Conservation (phyloP, 2,888 invertebrate species). For the Metopia argyrocephala region DNA sequence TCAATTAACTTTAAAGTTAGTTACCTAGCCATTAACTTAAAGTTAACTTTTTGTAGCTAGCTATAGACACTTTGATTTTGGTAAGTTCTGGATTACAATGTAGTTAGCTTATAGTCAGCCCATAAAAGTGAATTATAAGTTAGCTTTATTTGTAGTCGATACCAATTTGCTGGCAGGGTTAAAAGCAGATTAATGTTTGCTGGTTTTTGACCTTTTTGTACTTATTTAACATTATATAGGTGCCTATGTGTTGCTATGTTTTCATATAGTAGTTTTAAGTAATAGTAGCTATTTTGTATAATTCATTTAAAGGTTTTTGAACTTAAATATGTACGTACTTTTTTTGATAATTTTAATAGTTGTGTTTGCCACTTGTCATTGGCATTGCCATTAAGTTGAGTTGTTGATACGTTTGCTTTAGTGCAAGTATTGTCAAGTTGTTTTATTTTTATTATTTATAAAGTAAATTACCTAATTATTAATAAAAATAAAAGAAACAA, state of each 20-base stretch:
- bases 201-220: conserved; percentile 56
- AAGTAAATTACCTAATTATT: not conserved
- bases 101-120: no score
- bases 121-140: no score
- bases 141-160: not conserved
- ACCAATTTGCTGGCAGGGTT: conserved; percentile 31
- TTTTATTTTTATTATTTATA: conserved; percentile 36
- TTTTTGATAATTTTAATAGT: conserved; percentile 1
- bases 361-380: not conserved
- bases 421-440: conserved; percentile 20
- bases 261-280: no score
- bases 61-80: no score
- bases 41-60: no score
- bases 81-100: no score
- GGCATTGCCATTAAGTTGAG: not conserved
- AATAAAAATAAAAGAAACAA: not conserved
- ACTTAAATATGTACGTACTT: conserved; percentile 8
- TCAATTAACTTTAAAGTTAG: no score
- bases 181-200: conserved; percentile 47
- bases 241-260: no score
- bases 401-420: no score
- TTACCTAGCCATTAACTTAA: no score
- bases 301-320: conserved; percentile 46
- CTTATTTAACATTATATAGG: not conserved
- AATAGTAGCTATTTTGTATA: not conserved